phyloP scores from a whole-genome alignment of 2,113 vertebrate species.

The Anarhynchus alexandrinus region DNA sequence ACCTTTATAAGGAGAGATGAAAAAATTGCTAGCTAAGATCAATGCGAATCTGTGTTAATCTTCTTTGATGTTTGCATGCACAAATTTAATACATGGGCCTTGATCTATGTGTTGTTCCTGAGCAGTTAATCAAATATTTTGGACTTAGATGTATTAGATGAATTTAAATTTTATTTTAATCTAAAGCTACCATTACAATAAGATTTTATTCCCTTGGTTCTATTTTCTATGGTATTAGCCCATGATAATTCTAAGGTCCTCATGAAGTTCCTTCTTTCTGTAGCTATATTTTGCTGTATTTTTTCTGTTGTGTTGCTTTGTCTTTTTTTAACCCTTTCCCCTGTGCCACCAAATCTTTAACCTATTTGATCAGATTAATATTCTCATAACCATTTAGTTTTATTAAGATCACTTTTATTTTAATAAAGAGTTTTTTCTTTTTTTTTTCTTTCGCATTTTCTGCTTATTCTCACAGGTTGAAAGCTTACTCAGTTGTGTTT shows the following conservation, averaged over 20 bases:
- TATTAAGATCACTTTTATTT: background rate
- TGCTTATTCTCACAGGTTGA: background rate
- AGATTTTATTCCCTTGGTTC: background rate
- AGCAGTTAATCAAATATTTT: background rate
- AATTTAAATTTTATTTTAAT: background rate
- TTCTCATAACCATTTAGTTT: background rate
- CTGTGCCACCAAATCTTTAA: background rate
- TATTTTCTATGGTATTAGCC: background rate
- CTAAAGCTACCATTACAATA: background rate
- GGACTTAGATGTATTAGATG: background rate
- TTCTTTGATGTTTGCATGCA: background rate
- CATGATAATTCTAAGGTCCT: fast-evolving
- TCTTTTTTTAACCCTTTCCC: background rate
- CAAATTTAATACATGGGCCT: background rate
- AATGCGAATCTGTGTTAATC: background rate
- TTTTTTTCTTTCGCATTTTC: background rate
- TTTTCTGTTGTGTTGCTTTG: background rate
- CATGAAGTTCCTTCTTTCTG: background rate
- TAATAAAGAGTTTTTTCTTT: background rate
- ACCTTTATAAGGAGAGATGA: background rate
- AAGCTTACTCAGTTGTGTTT: background rate
- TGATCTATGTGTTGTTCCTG: background rate
- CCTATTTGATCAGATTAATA: background rate
- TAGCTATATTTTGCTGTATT: background rate
- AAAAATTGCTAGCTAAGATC: background rate